These are phyloP conservation scores for Oenanthe oenanthe DNA, from an alignment of 2,113 vertebrate genomes.

Conservation along the genomic window DNA sequence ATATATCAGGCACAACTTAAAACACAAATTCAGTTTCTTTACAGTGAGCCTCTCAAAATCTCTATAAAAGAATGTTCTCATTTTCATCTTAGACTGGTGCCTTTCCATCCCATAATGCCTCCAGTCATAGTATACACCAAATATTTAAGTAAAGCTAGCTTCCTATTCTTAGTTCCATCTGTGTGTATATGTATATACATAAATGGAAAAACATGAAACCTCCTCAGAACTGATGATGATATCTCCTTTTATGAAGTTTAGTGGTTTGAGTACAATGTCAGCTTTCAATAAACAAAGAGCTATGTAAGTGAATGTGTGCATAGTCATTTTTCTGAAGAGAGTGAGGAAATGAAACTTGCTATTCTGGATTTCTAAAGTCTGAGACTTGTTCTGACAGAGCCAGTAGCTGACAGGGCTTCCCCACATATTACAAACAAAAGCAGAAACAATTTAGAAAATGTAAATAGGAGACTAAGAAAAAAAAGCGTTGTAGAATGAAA, in stretches of 20 bases:
- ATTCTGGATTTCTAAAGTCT: background rate
- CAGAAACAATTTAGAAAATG: background rate
- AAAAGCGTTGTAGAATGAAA: background rate
- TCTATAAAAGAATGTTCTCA: background rate
- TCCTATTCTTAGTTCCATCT: background rate
- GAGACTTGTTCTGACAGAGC: background rate
- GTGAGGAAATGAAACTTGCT: background rate
- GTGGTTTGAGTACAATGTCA: background rate
- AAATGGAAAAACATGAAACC: background rate
- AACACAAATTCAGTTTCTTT: background rate
- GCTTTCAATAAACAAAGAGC: background rate
- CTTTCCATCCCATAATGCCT: background rate
- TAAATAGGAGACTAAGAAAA: background rate
- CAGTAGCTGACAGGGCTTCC: background rate
- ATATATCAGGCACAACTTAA: background rate
- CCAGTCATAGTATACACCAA: background rate
- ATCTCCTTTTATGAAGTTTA: background rate
- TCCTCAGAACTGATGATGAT: background rate
- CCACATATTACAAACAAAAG: background rate
- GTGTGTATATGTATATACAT: accelerated
- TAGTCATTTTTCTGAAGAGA: background rate
- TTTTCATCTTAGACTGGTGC: background rate
- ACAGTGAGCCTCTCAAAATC: background rate
- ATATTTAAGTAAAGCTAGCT: background rate
- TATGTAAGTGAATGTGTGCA: background rate